These are phyloP conservation scores for Carassius gibelio DNA, from an alignment of 2,113 vertebrate genomes.

Conservation along the genomic window DNA sequence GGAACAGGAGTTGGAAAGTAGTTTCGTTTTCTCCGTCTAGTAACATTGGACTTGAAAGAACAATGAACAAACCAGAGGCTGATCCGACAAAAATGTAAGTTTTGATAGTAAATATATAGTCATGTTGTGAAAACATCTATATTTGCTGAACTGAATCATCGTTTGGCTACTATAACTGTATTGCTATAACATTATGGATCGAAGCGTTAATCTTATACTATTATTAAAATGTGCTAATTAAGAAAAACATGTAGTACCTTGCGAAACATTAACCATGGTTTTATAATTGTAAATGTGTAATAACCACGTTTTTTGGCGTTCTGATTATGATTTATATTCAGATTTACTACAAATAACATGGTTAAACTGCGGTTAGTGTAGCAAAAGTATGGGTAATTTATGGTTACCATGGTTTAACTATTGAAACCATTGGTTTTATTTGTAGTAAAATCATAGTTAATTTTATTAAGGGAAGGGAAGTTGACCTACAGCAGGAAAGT, in stretches of 20 bases:
- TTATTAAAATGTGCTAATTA: background rate
- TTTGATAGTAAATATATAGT: background rate
- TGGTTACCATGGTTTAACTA: background rate
- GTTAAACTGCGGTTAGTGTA: background rate
- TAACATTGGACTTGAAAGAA: background rate
- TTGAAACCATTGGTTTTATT: background rate
- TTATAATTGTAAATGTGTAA: background rate
- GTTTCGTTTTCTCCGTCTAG: conserved; percentile 14
- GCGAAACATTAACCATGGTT: background rate
- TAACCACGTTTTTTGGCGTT: background rate
- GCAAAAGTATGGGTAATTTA: background rate
- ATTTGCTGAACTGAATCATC: background rate
- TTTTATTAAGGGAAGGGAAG: background rate
- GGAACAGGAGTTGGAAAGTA: background rate
- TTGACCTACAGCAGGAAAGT: background rate
- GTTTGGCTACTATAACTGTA: background rate
- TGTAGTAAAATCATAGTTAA: too few relatives aligned
- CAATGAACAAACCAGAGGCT: background rate
- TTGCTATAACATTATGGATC: background rate
- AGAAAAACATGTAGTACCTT: background rate
- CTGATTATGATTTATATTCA: background rate
- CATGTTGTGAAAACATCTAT: background rate
- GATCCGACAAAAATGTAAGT: conserved; percentile 25
- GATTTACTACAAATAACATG: background rate
- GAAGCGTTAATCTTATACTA: background rate